Evolutionary conservation across 2,113 vertebrate species (phyloP).

Genomic region (Odontesthes bonariensis): DNA sequence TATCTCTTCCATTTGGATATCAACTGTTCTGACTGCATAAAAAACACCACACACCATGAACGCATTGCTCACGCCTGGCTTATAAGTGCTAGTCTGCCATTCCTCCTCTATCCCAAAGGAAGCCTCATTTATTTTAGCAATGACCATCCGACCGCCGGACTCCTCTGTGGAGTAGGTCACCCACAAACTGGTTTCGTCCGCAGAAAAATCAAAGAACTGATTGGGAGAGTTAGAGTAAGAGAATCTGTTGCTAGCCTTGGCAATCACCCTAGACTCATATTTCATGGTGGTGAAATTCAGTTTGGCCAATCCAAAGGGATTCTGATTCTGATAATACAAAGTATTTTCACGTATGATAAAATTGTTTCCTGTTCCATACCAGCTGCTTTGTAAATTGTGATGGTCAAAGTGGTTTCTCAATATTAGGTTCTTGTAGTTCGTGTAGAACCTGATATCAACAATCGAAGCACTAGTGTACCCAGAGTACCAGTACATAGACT

Average conservation of each 20-base stretch:
- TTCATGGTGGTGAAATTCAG: constrained; percentile 71
- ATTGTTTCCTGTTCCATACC: constrained; percentile 72
- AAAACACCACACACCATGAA: constrained; percentile 85
- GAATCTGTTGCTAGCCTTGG: constrained; percentile 65
- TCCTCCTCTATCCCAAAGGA: constrained; percentile 77
- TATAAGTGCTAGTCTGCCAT: constrained; percentile 79
- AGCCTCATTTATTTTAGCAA: constrained; percentile 76
- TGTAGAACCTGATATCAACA: constrained; percentile 63
- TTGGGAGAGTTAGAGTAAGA: constrained; percentile 64
- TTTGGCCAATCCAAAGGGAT: constrained; percentile 68
- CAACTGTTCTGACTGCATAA: constrained; percentile 76
- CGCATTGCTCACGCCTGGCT: constrained; percentile 75
- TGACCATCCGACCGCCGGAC: constrained; percentile 72
- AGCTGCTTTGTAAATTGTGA: constrained; percentile 32
- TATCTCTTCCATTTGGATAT: constrained; percentile 79
- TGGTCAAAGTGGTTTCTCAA: constrained; percentile 62
- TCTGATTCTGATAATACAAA: constrained; percentile 74
- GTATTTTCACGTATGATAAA: constrained; percentile 68
- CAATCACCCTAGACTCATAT: constrained; percentile 60
- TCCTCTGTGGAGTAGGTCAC: constrained; percentile 79
- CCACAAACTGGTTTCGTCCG: constrained; percentile 84
- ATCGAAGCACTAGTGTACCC: constrained; percentile 34
- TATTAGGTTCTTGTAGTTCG: constrained; percentile 74
- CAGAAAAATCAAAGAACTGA: constrained; percentile 79
- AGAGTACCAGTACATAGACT: constrained; percentile 77